Evolutionary conservation across 2,113 vertebrate species (phyloP).

Genomic region (Cryptomyrus ogoouensis): DNA sequence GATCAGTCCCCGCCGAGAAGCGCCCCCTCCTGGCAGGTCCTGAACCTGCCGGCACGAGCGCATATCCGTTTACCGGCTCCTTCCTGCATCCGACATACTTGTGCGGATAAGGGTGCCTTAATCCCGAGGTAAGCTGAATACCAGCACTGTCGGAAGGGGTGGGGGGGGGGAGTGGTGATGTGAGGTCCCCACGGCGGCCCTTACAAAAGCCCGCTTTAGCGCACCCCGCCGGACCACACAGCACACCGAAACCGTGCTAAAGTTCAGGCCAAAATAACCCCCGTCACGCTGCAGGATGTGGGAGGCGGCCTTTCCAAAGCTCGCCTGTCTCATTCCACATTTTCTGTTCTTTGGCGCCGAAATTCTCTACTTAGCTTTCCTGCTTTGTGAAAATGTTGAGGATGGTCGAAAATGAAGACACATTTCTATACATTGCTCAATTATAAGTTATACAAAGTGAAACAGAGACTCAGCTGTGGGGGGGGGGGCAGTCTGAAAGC

Average conservation of each 20-base stretch:
- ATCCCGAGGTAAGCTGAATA: conserved; percentile 58
- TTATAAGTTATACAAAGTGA: not conserved
- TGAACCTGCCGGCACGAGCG: conserved; percentile 23
- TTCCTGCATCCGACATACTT: conserved; percentile 44
- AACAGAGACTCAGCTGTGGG: not conserved
- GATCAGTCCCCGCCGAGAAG: not conserved
- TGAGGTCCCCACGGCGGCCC: conserved; percentile 82
- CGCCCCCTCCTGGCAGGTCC: not conserved
- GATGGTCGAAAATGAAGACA: not conserved
- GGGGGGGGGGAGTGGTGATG: conserved; percentile 3
- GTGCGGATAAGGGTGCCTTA: conserved; percentile 49
- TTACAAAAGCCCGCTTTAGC: not conserved
- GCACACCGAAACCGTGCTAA: not conserved
- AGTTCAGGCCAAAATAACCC: conserved; percentile 3
- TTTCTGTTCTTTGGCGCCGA: not conserved
- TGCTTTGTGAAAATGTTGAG: not conserved
- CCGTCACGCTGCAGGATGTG: not conserved
- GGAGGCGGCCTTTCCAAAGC: not conserved
- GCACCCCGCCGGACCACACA: not conserved
- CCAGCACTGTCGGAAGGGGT: conserved; percentile 40
- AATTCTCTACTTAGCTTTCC: not conserved
- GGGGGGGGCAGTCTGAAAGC: not conserved
- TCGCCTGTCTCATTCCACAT: not conserved
- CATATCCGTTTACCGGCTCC: conserved; percentile 20
- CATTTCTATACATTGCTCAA: not conserved